A percentile compares a stretch with the other conserved stretches of the same genome.
Conservation (phyloP, 35 echinoderm and acorn worm genomes). For the Chiridota heheva region DNA sequence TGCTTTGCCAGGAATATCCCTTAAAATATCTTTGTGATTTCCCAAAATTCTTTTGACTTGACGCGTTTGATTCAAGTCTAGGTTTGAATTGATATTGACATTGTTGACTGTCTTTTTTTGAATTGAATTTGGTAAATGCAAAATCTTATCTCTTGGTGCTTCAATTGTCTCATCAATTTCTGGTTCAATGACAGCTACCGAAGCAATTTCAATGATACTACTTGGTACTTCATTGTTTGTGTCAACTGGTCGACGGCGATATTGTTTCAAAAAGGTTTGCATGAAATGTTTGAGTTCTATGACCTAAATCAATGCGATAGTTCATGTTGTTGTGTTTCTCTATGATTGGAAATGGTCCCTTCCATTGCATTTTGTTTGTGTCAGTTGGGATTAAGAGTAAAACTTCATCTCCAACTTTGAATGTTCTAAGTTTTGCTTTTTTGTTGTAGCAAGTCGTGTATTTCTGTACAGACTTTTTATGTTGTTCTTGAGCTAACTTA, state of each 20-base stretch:
- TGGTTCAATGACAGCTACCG: background rate
- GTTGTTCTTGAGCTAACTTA: constrained; percentile 16
- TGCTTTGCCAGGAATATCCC: constrained; percentile 19
- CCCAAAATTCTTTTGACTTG: background rate
- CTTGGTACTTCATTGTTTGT: background rate
- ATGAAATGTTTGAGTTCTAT: background rate
- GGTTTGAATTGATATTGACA: background rate
- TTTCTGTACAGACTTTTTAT: constrained; percentile 17
- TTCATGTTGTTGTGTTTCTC: constrained; percentile 3
- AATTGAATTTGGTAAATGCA: background rate
- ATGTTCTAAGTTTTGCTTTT: constrained; percentile 4
- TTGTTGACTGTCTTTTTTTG: background rate
- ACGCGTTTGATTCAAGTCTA: background rate
- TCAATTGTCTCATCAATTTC: background rate
- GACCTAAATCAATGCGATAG: background rate
- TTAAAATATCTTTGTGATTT: constrained; percentile 12
- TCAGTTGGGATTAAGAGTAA: constrained; percentile 59
- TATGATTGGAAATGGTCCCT: constrained; percentile 35
- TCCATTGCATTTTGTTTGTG: constrained; percentile 51
- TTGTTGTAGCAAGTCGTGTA: constrained; percentile 38
- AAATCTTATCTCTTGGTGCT: background rate
- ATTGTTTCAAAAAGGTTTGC: constrained; percentile 17
- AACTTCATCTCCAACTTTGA: constrained; percentile 37
- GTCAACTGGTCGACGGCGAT: background rate
- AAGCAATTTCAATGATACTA: background rate